A percentile compares a stretch with the other conserved stretches of the same genome.
Evolutionary conservation across 1,140 invertebrate species (phyloP).

Genomic region (Pteromalus puparum): DNA sequence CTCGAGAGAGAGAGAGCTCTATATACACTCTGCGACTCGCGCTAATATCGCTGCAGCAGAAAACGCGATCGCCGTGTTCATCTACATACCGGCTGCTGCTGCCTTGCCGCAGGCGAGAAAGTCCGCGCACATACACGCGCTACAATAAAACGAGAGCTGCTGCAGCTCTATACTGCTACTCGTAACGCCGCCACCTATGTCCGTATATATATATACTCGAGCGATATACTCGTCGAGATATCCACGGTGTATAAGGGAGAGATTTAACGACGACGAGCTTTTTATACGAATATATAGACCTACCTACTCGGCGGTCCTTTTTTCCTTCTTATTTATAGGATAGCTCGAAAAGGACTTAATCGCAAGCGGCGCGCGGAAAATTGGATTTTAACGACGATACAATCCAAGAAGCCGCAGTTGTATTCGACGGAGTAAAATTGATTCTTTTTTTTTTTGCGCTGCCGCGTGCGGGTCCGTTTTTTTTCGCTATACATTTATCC

Average conservation of each 20-base stretch:
- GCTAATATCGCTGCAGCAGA: background rate
- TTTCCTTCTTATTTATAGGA: background rate
- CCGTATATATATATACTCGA: background rate
- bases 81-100: conserved; percentile 52
- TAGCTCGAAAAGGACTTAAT: conserved; percentile 26
- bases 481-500: background rate
- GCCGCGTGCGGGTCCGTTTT: background rate
- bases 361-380: background rate
- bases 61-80: background rate
- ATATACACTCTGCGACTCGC: background rate
- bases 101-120: conserved; percentile 69
- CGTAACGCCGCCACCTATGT: background rate
- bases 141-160: conserved; percentile 17
- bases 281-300: background rate
- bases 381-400: conserved; percentile 43
- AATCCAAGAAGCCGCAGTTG: conserved; percentile 6
- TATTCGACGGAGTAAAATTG: background rate
- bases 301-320: background rate
- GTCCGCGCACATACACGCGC: conserved; percentile 49
- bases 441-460: too few species aligned
- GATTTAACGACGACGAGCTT: background rate
- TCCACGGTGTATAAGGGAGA: background rate
- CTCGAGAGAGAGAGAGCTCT: background rate
- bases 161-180: too few species aligned
- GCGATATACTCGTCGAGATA: background rate